Conservation (phyloP, 2,888 invertebrate genomes). For the Drosophila merina region DNA sequence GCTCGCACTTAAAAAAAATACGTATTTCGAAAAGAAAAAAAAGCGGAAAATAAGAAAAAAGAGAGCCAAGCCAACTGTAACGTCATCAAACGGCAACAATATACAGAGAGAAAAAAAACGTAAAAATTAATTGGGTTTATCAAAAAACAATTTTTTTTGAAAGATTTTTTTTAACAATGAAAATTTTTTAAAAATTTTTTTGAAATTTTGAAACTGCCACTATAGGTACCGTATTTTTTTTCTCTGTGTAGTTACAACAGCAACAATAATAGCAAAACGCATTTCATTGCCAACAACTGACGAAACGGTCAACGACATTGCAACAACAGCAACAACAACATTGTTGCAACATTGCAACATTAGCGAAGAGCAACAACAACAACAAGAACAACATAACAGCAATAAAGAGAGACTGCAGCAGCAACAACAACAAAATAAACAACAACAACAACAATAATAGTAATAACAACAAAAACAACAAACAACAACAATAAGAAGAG, state of each 20-base stretch:
- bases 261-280: slow-evolving; percentile 31
- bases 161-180: background rate
- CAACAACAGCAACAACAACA: slow-evolving; percentile 29
- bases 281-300: slow-evolving; percentile 46
- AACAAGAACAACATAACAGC: slow-evolving; percentile 25
- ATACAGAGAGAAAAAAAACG: slow-evolving; percentile 1
- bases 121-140: background rate
- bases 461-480: slow-evolving; percentile 30
- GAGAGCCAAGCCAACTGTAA: slow-evolving; percentile 42
- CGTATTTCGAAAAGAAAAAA: slow-evolving; percentile 4
- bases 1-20: slow-evolving; percentile 6
- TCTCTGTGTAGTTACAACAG: slow-evolving; percentile 14
- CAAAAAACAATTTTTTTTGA: no score
- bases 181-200: no score
- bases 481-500: slow-evolving; percentile 15
- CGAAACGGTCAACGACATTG: slow-evolving; percentile 45
- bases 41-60: background rate
- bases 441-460: slow-evolving; percentile 14
- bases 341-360: slow-evolving; percentile 22
- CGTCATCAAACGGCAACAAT: slow-evolving; percentile 39
- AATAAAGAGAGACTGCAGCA: slow-evolving; percentile 32
- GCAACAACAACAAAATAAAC: slow-evolving; percentile 8
- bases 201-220: background rate
- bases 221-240: background rate
- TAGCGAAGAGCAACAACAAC: slow-evolving; percentile 23